Base-by-base conservation (phyloP, 2,113 vertebrate species). In the Archocentrus centrarchus region DNA sequence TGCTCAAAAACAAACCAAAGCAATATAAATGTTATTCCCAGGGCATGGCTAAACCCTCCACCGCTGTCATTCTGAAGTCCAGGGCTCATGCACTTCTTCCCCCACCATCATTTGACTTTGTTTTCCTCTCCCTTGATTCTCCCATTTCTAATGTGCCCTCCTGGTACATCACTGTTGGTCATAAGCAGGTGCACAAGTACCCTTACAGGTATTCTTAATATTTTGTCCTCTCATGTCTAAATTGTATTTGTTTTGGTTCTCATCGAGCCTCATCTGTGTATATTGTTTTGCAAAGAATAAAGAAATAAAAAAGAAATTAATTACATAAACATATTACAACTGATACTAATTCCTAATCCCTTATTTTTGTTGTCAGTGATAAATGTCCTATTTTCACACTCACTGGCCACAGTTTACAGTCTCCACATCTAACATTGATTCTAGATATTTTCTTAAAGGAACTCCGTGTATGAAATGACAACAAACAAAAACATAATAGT, bases 221-320 rank as follows among this genome's bases (percentile, higher is more conserved):
- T 53, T 73, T 53, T 30, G 50, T 32, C 27, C 30, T 55, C 10
- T 73, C 47, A 20, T 73, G 18, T 14, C 32, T 73, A 35, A 73
- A 55, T 24, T 55, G 18, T 55, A 35, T 55, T 55, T 73, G 47
- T n/a, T 35, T n/a, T 27, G 32, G 32, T 73, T 14, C 47, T 73
- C 27, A 73, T 55, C 11, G 68, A 55, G 47, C 47, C 68, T 55
- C 44, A 3, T 55, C 24, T 24, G 13, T 53, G 44, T 70, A 18
- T 55, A 35, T 55, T 35, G 47, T 53, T 73, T 73, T 55, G 27
- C 47, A n/a, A 53, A 55, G 53, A 73, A 73, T 53, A 53, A 35
- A 20, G 8, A 88, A 83, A 80, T 76, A 6, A 24, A 79, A 17
- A 37, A 11, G 2, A 57, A 59, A 77, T 82, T 14, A 79, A 61